These are phyloP conservation scores for Tuberolachnus salignus DNA, from an alignment of 2,888 invertebrate species.

Conservation along the genomic window DNA sequence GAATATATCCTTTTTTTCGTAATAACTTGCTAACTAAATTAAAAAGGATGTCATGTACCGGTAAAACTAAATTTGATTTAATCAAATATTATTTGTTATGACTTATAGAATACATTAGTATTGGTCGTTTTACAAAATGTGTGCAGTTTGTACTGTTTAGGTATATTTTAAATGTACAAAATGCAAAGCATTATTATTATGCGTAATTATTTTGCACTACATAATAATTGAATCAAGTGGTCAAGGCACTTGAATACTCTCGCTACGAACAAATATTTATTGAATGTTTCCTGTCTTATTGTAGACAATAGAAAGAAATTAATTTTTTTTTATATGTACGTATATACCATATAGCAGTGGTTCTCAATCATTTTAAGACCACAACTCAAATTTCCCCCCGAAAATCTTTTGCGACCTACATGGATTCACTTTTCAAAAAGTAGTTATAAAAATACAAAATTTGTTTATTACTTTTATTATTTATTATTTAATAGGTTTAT, in stretches of 20 bases:
- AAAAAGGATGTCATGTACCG: no score
- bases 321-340: constrained; percentile 37
- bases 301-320: constrained; percentile 48
- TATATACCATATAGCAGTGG: no score
- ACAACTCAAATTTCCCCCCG: no score
- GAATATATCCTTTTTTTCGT: no score
- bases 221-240: constrained; percentile 50
- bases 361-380: no score
- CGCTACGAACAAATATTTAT: constrained; percentile 41
- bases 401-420: no score
- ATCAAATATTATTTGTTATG: not conserved
- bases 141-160: no score
- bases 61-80: no score
- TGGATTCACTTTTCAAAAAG: no score
- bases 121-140: not conserved
- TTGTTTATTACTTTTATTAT: constrained; percentile 22
- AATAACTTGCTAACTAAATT: no score
- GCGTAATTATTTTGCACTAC: constrained; percentile 49
- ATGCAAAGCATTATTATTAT: constrained; percentile 15
- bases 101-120: not conserved
- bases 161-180: not conserved
- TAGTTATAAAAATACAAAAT: not conserved
- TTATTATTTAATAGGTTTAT: constrained; percentile 5
- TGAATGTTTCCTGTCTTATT: constrained; percentile 46
- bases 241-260: constrained; percentile 25